A percentile compares a stretch with the other conserved stretches of the same genome.
phyloP scores from a whole-genome alignment of 1,140 invertebrate species.

The Cotesia vestalis region DNA sequence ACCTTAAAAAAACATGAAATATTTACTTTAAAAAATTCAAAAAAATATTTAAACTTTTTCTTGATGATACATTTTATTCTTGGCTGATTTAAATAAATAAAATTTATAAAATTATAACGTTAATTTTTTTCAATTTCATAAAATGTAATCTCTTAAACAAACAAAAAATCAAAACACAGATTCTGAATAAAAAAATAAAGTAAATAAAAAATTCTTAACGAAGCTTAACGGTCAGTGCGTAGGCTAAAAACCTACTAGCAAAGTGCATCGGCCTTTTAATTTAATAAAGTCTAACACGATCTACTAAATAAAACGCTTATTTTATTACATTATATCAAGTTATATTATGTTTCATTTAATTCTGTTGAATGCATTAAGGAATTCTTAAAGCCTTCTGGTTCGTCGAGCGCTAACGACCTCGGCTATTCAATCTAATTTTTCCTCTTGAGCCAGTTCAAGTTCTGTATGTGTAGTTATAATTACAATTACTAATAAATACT shows the following conservation, averaged over 20 bases:
- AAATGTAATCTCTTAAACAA: no score
- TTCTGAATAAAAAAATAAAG: no score
- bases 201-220: neutral
- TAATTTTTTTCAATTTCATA: no score
- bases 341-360: conserved; percentile 28
- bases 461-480: neutral
- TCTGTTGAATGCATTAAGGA: no score
- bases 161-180: no score
- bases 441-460: neutral
- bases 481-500: no score
- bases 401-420: conserved; percentile 1
- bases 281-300: conserved; percentile 57
- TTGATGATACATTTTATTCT: no score
- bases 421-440: neutral
- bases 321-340: conserved; percentile 51
- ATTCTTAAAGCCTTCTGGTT: conserved; percentile 7
- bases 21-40: no score
- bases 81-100: no score
- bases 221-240: conserved; percentile 20
- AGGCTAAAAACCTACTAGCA: conserved; percentile 26
- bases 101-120: no score
- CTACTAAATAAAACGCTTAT: conserved; percentile 55
- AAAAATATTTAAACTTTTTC: no score
- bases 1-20: no score
- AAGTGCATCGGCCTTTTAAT: conserved; percentile 56